Percentiles rank a stretch among this genome's conserved stretches.
These are phyloP conservation scores for Physocephala rufipes DNA, from an alignment of 2,888 invertebrate genomes.

Conservation along the genomic window DNA sequence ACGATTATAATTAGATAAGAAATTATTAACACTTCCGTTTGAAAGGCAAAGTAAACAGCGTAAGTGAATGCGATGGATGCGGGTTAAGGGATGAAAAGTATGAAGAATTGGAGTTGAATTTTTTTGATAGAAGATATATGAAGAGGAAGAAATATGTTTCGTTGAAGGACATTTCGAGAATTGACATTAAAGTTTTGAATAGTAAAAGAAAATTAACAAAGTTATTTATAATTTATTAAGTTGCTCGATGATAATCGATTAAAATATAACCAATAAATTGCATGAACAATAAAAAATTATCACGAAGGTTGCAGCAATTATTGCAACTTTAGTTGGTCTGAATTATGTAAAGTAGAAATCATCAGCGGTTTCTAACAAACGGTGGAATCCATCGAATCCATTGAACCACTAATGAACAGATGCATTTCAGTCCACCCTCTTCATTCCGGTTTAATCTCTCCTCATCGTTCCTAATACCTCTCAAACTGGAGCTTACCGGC, in stretches of 20 bases:
- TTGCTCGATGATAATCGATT: neutral
- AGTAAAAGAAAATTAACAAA: too few relatives aligned
- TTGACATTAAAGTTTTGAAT: too few relatives aligned
- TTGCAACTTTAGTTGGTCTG: neutral
- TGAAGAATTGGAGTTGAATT: too few relatives aligned
- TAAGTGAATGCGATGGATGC: too few relatives aligned
- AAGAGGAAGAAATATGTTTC: too few relatives aligned
- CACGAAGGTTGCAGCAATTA: neutral
- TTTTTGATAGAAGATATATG: too few relatives aligned
- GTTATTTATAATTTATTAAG: too few relatives aligned
- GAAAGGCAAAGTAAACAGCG: neutral
- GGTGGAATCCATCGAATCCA: too few relatives aligned
- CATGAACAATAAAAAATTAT: neutral
- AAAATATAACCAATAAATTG: neutral
- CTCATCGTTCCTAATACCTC: neutral
- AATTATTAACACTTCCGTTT: neutral
- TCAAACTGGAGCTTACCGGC: neutral
- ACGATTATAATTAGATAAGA: neutral
- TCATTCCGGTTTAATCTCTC: neutral
- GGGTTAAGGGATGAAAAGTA: too few relatives aligned
- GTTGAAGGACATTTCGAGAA: too few relatives aligned
- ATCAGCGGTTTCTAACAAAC: conserved; percentile 6
- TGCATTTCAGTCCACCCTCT: conserved; percentile 4
- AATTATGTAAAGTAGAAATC: neutral
- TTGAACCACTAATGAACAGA: neutral